phyloP scores from a whole-genome alignment of 2,113 vertebrate genomes.

The Synodontis membranacea region DNA sequence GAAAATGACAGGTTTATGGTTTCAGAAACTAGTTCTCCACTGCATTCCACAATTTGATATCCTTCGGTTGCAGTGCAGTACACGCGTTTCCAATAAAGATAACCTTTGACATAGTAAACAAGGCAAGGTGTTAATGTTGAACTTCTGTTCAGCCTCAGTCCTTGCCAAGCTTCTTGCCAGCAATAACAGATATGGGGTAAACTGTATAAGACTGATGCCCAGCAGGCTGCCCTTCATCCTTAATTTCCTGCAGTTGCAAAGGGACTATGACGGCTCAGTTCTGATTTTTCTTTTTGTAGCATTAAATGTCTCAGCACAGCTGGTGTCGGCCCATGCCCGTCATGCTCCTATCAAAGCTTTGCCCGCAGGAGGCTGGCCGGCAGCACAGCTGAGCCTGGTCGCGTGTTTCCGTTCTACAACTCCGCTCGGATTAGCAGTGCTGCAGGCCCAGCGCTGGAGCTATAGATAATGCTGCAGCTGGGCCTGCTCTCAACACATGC shows the following conservation, averaged over 20 bases:
- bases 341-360: slow-evolving; percentile 17
- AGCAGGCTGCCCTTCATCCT: not conserved
- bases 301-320: slow-evolving; percentile 29
- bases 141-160: not conserved
- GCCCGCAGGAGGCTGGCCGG: not conserved
- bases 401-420: not conserved
- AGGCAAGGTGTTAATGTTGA: not conserved
- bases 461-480: slow-evolving; percentile 29
- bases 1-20: not conserved
- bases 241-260: slow-evolving; percentile 3
- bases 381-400: slow-evolving; percentile 25
- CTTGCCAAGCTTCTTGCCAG: not conserved
- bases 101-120: not conserved
- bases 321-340: not conserved
- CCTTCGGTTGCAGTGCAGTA: not conserved
- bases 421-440: slow-evolving; percentile 21
- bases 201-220: not conserved
- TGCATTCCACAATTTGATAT: slow-evolving; percentile 4
- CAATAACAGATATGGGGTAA: not conserved
- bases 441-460: not conserved
- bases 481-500: not conserved
- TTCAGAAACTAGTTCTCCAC: slow-evolving; percentile 9
- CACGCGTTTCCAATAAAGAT: not conserved
- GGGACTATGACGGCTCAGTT: not conserved
- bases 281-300: not conserved